Evolutionary conservation across 1,140 invertebrate genomes (phyloP).

Genomic region (Oncopodura yosiiana): DNA sequence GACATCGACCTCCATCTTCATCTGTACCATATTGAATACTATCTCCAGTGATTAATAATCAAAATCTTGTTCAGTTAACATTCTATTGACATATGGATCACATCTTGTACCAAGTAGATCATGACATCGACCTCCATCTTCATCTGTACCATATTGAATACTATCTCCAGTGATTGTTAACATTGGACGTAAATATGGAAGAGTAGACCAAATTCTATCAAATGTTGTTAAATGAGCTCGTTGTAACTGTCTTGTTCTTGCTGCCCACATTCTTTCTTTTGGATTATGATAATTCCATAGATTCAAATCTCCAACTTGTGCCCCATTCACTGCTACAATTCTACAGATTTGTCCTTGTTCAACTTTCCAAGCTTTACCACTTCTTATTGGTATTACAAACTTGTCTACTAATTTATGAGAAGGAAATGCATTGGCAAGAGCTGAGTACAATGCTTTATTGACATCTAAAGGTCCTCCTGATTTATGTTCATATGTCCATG

Average conservation of each 20-base stretch:
- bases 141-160: constrained; percentile 43
- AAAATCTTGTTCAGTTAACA: neutral
- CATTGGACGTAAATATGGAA: constrained; percentile 45
- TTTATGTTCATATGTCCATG: too few relatives aligned
- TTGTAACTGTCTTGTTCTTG: constrained; percentile 45
- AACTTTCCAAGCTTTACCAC: constrained; percentile 32
- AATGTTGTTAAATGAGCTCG: constrained; percentile 41
- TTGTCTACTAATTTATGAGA: constrained; percentile 8
- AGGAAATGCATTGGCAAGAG: neutral
- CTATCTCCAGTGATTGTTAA: constrained; percentile 45
- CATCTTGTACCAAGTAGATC: constrained; percentile 40
- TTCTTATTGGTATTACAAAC: constrained; percentile 30
- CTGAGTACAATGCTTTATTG: too few relatives aligned
- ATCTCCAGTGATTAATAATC: constrained; percentile 40
- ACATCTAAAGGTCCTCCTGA: too few relatives aligned
- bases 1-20: constrained; percentile 43
- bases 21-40: constrained; percentile 43
- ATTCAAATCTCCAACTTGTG: constrained; percentile 43
- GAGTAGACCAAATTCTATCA: constrained; percentile 44
- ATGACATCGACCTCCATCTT: constrained; percentile 43
- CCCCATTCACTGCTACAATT: constrained; percentile 22
- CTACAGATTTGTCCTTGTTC: constrained; percentile 31
- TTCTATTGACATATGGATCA: neutral
- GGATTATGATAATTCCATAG: constrained; percentile 44
- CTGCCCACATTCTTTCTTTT: constrained; percentile 41